Conservation (phyloP, 2,797 vertebrate genomes). For the Parambassis ranga region DNA sequence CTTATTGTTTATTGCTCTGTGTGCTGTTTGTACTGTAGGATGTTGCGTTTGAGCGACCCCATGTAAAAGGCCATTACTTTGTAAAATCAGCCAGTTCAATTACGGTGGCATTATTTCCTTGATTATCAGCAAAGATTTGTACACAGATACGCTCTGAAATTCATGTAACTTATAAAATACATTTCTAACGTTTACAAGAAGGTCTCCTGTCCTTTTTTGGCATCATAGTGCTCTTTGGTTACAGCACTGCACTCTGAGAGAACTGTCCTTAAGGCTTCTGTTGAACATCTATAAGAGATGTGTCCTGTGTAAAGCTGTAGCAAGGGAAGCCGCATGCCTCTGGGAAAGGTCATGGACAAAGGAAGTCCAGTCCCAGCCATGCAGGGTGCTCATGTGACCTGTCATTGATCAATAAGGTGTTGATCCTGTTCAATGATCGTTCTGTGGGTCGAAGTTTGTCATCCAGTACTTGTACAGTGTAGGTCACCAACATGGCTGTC, state of each 20-base stretch:
- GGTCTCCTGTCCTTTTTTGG: constrained; percentile 8
- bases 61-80: constrained; percentile 22
- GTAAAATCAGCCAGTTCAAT: constrained; percentile 35
- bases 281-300: too few relatives aligned
- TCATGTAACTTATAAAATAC: constrained; percentile 68
- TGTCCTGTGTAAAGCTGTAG: too few relatives aligned
- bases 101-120: constrained; percentile 52
- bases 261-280: too few relatives aligned
- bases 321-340: too few relatives aligned
- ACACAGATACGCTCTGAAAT: constrained; percentile 1
- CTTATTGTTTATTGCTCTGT: constrained; percentile 29
- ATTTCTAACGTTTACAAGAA: constrained; percentile 43
- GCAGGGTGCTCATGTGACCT: too few relatives aligned
- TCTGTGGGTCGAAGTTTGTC: too few relatives aligned
- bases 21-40: constrained; percentile 42
- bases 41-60: background rate
- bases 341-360: too few relatives aligned
- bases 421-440: too few relatives aligned
- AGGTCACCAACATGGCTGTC: too few relatives aligned
- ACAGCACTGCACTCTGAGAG: background rate
- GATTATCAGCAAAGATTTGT: constrained; percentile 23
- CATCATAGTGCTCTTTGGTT: background rate
- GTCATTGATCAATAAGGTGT: too few relatives aligned
- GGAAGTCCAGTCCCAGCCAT: too few relatives aligned
- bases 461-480: too few relatives aligned